phyloP scores from a whole-genome alignment of 2,888 invertebrate species.

The Patella caerulea region DNA sequence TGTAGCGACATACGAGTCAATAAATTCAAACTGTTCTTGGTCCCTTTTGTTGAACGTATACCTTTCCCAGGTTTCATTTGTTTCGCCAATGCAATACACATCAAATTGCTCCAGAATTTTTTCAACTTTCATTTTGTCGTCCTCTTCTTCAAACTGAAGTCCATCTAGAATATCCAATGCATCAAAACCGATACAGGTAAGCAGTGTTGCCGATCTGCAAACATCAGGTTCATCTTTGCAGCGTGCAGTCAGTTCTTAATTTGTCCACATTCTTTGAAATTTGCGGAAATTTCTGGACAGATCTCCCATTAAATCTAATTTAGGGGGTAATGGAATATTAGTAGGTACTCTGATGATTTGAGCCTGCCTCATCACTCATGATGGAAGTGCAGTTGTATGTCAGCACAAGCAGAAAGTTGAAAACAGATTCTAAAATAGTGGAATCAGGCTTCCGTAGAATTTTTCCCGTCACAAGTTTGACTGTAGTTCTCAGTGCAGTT shows the following conservation, averaged over 20 bases:
- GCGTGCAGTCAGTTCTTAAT: neutral
- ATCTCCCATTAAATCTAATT: neutral
- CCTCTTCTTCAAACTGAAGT: neutral
- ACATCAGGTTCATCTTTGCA: neutral
- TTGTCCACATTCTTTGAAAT: neutral
- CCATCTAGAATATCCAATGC: neutral
- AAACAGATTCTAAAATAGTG: too few relatives aligned
- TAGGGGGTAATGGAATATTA: neutral
- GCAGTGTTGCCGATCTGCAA: neutral
- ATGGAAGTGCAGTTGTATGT: neutral
- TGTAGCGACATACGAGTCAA: neutral
- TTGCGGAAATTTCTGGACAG: neutral
- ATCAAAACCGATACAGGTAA: neutral
- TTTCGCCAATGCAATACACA: neutral
- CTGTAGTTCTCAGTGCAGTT: too few relatives aligned
- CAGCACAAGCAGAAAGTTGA: too few relatives aligned
- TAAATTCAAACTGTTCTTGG: neutral
- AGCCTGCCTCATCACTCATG: neutral
- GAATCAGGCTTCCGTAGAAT: too few relatives aligned
- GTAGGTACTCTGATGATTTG: neutral
- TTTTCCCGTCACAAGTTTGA: too few relatives aligned
- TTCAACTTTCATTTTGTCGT: neutral
- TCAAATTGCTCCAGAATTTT: neutral
- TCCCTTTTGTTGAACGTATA: neutral
- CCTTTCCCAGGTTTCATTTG: slow-evolving; percentile 2